These are phyloP conservation scores for Urophycis tenuis DNA, from an alignment of 2,797 vertebrate genomes.

Conservation along the genomic window DNA sequence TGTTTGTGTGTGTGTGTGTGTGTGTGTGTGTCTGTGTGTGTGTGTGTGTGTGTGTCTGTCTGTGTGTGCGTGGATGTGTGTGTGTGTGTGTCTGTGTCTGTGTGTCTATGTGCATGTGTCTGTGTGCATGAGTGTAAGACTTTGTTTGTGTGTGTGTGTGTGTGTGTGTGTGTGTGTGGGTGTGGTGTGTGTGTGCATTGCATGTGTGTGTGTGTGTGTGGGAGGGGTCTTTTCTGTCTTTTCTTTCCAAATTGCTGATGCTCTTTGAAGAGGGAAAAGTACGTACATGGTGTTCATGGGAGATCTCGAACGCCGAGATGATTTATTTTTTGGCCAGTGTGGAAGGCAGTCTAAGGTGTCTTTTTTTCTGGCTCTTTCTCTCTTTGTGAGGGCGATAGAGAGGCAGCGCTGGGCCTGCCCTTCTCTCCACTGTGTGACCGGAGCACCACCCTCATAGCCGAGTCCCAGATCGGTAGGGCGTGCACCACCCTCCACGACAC, in stretches of 20 bases:
- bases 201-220: constrained; percentile 11
- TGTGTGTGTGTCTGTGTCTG: constrained; percentile 20
- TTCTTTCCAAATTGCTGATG: too few species aligned
- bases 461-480: constrained; percentile 88
- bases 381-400: constrained; percentile 84
- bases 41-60: constrained; percentile 28
- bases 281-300: constrained; percentile 6
- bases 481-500: not conserved
- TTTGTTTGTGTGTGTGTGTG: constrained; percentile 19
- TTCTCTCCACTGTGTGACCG: constrained; percentile 91
- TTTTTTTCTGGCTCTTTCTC: constrained; percentile 53
- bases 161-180: constrained; percentile 16
- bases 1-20: constrained; percentile 20
- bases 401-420: constrained; percentile 84
- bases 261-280: constrained; percentile 12
- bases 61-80: constrained; percentile 5
- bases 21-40: constrained; percentile 17
- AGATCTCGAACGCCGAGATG: constrained; percentile 16
- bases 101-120: constrained; percentile 22
- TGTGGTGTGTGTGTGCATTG: constrained; percentile 27
- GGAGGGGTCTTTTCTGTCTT: constrained; percentile 19
- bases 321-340: constrained; percentile 43
- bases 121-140: constrained; percentile 14
- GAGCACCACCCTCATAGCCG: constrained; percentile 83
- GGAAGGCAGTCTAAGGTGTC: constrained; percentile 55